phyloP scores from a whole-genome alignment of 2,797 vertebrate species.

The Acipenser oxyrinchus region DNA sequence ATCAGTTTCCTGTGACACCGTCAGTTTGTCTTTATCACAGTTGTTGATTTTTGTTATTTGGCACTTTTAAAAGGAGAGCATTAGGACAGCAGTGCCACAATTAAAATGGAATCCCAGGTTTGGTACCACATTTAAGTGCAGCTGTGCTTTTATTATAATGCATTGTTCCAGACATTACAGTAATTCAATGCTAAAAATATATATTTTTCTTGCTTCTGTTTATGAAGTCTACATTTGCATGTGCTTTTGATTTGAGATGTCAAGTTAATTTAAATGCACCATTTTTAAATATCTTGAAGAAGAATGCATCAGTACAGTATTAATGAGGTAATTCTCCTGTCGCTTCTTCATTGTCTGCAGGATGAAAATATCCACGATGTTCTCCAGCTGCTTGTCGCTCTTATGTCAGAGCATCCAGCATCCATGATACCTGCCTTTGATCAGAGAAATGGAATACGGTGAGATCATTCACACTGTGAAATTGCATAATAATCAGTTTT shows the following conservation, averaged over 20 bases:
- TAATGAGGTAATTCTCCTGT: not conserved
- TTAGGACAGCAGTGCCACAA: no score
- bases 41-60: no score
- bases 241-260: not conserved
- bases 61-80: no score
- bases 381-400: slow-evolving; percentile 89
- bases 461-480: slow-evolving; percentile 17
- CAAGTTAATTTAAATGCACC: slow-evolving; percentile 1
- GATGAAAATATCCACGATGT: slow-evolving; percentile 99
- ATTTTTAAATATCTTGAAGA: not conserved
- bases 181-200: slow-evolving; percentile 34
- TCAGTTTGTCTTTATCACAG: no score
- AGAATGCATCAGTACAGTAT: not conserved
- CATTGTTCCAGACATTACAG: slow-evolving; percentile 41
- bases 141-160: no score
- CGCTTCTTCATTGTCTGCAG: slow-evolving; percentile 50
- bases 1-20: no score
- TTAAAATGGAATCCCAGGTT: no score
- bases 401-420: slow-evolving; percentile 97
- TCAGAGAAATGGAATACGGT: slow-evolving; percentile 98
- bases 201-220: not conserved
- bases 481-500: no score
- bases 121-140: no score
- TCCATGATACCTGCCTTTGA: slow-evolving; percentile 99
- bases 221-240: not conserved